Evolutionary conservation across 2,888 invertebrate genomes (phyloP), one percentile per base, ranked within the genome.

Genomic region (Andrena praecox): DNA sequence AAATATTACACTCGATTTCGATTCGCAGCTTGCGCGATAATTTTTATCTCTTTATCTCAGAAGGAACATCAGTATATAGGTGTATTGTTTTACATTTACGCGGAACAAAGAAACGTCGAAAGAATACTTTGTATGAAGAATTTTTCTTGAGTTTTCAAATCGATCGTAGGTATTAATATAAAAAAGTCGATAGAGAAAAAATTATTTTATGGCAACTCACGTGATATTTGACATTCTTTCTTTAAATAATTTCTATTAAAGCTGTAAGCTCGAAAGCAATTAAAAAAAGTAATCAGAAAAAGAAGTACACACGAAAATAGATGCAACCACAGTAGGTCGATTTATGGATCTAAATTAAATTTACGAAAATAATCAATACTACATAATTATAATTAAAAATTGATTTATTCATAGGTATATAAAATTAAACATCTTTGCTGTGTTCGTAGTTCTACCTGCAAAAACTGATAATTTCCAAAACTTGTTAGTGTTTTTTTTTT

Each of bases 31-130:
- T 50, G n/a, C 8, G 24, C 5, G 50, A 62, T 50, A 64, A 52
- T 35, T 60, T 35, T 60, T 54, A 73, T 77, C 74, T 29, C 10
- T 42, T 68, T 73, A 68, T 78, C 67, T 20, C 12, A 10, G 29
- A 50, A 52, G 10, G 10, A 52, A 42, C 24, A 42, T 27, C 52
- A 24, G 16, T 66, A 33, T n/a, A 24, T 2, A 31, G 0, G 6
- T 54, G 3, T 67, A 67, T 59, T 10, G 4, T 31, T 31, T 67
- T 56, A 33, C n/a, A 54, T 16, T 20, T 20, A 60, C 56, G 60
- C 24, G 1, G 31, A 60, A 7, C 10, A 67, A 52, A 50, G 16
- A 60, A 20, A 10, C 12, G 16, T 42, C 42, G 42, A 16, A 16
- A 42, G 42, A 42, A 42, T 16, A 42, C 42, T 16, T 42, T 12